Base-by-base conservation (phyloP, 2,797 vertebrate species). In the Channallabes apus region DNA sequence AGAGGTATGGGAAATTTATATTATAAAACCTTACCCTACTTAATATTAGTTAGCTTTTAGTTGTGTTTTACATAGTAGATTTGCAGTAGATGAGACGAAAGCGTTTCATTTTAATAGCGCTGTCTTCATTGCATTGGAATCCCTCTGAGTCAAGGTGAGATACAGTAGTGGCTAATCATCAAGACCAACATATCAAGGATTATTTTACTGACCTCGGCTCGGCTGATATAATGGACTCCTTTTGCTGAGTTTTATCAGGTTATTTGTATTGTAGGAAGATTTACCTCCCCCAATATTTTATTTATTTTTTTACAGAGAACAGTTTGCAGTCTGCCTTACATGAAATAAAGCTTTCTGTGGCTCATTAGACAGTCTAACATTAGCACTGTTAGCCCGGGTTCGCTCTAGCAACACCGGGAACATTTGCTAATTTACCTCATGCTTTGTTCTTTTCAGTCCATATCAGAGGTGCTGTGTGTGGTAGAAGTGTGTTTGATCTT, bases 401-500 rank as follows among this genome's bases (percentile, higher is more conserved):
- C 54, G 32, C 20, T 4, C 27, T 59, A 20, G 7, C 29, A 78
- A 61, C 75, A 78, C 75, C 17, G 0, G 54, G 54, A 58, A 77
- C 56, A 59, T 61, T 78, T 61, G 29, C 56, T 77, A 59, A 77
- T 77, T 89, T 82, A 82, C 71, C 80, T 82, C 38, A 22, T 35
- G n/a, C 81, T 86, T 86, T 86, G 85, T 84, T 81, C 85, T 88
- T 86, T 72, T 79, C 24, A 27, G 29, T 32, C 75, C 58, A 51
- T 77, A 86, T 73, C 58, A 79, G 67, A 82, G 80, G 82, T 69
- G 69, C 41, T 59, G 7, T 61, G 46, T 71, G 24, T n/a, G n/a
- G 68, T 79, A 76, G 86, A 87, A 67, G 69, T n/a, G 1, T 56
- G 77, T 85, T 88, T 89, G 87, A 88, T 89, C 83, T 87, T 85